phyloP scores from a whole-genome alignment of 2,113 vertebrate genomes.

The Siphamia tubifer region DNA sequence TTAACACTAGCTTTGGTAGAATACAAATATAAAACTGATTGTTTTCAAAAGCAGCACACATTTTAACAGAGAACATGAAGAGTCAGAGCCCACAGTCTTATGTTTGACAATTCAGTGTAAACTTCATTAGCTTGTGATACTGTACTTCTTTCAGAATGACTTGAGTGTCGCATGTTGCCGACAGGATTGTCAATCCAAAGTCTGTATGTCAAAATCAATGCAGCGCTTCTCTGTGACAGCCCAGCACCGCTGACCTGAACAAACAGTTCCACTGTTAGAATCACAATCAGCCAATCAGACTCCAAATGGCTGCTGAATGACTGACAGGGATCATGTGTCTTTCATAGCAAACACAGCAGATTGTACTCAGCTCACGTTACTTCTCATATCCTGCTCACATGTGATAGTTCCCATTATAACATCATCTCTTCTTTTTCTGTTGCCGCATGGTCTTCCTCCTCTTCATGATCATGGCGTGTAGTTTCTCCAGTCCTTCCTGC shows the following conservation, averaged over 20 bases:
- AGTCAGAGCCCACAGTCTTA: background rate
- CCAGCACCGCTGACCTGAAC: background rate
- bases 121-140: constrained; percentile 14
- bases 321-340: background rate
- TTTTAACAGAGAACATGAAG: constrained; percentile 22
- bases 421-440: constrained; percentile 94
- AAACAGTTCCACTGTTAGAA: constrained; percentile 25
- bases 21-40: constrained; percentile 26
- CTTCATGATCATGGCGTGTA: constrained; percentile 92
- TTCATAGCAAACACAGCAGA: constrained; percentile 3
- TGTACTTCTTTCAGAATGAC: constrained; percentile 18
- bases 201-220: constrained; percentile 21
- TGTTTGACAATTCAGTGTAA: constrained; percentile 24
- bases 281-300: constrained; percentile 38
- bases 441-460: constrained; percentile 90
- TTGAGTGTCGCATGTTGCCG: background rate
- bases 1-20: constrained; percentile 53
- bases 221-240: background rate
- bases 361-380: background rate
- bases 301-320: background rate
- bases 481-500: constrained; percentile 90
- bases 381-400: background rate
- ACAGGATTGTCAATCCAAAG: background rate
- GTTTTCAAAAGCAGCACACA: constrained; percentile 27
- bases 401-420: background rate